Conservation (phyloP, 2,797 vertebrate genomes). For the Cirrhinus molitorella region DNA sequence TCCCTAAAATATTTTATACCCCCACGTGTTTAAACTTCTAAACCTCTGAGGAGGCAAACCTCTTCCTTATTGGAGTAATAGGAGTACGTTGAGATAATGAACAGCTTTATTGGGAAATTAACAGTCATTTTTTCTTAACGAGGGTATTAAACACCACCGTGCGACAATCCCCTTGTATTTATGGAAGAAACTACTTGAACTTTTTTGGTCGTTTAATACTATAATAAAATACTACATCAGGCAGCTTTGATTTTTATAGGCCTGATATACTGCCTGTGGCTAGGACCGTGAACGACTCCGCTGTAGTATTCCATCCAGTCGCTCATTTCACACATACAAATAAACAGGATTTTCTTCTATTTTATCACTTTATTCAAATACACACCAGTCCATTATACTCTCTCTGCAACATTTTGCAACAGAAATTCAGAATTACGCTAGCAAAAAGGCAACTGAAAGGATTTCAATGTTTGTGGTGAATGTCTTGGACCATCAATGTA, state of each 20-base stretch:
- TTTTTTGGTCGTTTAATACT: conserved; percentile 83
- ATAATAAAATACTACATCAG: conserved; percentile 85
- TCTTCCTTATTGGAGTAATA: conserved; percentile 37
- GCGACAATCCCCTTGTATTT: conserved; percentile 79
- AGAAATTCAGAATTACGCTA: conserved; percentile 1
- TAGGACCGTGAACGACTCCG: conserved; percentile 71
- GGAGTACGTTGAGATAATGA: conserved; percentile 54
- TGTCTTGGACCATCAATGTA: conserved; percentile 17
- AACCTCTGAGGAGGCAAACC: conserved; percentile 27
- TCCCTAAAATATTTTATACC: background rate
- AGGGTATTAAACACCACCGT: conserved; percentile 79
- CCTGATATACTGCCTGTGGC: conserved; percentile 85
- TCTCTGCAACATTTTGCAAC: background rate
- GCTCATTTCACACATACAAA: conserved; percentile 55
- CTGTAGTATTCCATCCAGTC: conserved; percentile 63
- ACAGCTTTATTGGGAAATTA: conserved; percentile 79
- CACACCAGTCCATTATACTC: background rate
- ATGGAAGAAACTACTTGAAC: conserved; percentile 78
- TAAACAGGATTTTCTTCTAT: background rate
- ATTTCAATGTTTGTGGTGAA: conserved; percentile 43
- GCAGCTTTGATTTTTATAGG: conserved; percentile 86
- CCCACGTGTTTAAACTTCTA: conserved; percentile 12
- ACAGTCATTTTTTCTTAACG: conserved; percentile 84
- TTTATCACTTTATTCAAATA: conserved; percentile 26
- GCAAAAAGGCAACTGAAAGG: conserved; percentile 39